Percentiles rank a stretch among this genome's conserved stretches.
These are phyloP conservation scores for Mus pahari DNA, from an alignment of 2,113 vertebrate genomes.

Conservation along the genomic window DNA sequence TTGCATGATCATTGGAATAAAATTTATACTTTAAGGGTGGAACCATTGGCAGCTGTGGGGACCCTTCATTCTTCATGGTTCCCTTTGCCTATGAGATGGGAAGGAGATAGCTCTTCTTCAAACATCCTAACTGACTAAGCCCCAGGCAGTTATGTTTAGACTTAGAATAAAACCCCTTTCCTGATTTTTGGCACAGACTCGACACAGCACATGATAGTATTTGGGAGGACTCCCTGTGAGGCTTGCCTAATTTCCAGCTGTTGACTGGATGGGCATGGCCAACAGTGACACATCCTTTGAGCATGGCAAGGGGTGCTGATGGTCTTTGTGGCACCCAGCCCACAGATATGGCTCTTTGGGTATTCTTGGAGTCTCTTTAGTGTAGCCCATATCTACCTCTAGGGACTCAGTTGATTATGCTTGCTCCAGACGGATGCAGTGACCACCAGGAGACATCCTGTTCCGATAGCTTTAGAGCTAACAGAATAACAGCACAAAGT, in stretches of 20 bases:
- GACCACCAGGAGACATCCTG: neutral
- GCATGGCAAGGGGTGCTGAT: neutral
- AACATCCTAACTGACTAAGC: neutral
- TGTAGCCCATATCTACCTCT: neutral
- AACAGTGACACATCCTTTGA: neutral
- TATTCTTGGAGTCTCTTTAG: neutral
- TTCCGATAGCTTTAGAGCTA: neutral
- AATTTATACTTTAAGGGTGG: neutral
- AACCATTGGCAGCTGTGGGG: neutral
- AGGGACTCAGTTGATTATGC: neutral
- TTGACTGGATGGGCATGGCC: no score
- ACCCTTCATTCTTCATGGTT: neutral
- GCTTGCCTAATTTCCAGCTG: fast-evolving
- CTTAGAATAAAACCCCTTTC: neutral
- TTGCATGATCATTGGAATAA: neutral
- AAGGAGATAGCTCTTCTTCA: neutral
- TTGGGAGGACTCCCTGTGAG: neutral
- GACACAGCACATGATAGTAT: neutral
- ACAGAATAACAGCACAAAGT: neutral
- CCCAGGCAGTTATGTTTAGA: neutral
- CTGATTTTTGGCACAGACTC: neutral
- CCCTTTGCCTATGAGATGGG: neutral
- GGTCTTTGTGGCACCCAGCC: neutral
- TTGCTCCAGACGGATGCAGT: neutral
- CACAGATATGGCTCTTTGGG: neutral